Evolutionary conservation across 1,140 invertebrate species (phyloP), one percentile per base, ranked within the genome.

Genomic region (Dinothrombium tinctorium): DNA sequence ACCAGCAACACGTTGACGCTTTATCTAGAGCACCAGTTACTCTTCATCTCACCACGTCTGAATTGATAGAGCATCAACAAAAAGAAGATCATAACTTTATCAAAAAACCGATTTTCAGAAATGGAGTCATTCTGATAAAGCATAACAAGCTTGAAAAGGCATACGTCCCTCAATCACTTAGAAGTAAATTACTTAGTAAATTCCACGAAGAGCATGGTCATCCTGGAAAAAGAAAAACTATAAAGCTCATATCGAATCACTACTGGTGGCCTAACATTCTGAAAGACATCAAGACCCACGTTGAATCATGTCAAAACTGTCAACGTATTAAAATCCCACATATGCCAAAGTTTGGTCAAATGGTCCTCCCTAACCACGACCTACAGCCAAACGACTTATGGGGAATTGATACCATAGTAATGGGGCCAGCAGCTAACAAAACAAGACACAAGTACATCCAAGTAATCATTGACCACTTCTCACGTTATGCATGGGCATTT

Each of bases 61-160:
- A 33, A 33, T 11, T 33, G 17, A 33, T 11, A 33, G 6, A 33
- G 8, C 11, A 11, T 14, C 33, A 33, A 33, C 7, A 6, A 6
- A 33, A 6, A 8, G 17, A 8, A 11, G 33, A 33, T 33, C 7
- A 12, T 7, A 12, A 9, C 6, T 6, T 8, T 6, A 33, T 33
- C 32, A 33, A 17, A 33, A 6, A 33, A 17, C 32, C 32, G 6
- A 7, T 12, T 15, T 12, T 8, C 11, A 33, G 6, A 5, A 33
- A 33, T 33, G 33, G 33, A 8, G 17, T 33, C 17, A 33, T 19
- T 8, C 8, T 15, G 17, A 15, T 33, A 14, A 11, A 33, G 17
- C 6, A 6, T 19, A 33, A 33, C 17, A 15, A 15, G 8, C 8
- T 57, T 2, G 58, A 57, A 45, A 44, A 58, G 9, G 44, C 53